Percentiles rank a stretch among this genome's conserved stretches.
Conservation (phyloP, 1,140 invertebrate genomes). For the Hestina assimilis region DNA sequence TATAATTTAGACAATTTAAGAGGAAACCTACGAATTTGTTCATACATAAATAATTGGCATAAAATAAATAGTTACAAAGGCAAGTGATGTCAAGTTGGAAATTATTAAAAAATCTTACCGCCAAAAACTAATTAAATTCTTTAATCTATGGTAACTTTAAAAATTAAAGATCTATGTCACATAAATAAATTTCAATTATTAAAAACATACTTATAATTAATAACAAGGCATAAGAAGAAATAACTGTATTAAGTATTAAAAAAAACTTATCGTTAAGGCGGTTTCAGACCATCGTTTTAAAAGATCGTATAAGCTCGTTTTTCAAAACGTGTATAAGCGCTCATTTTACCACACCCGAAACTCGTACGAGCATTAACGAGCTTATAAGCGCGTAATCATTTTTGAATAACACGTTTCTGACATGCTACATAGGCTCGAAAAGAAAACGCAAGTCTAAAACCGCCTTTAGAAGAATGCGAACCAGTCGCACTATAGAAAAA, state of each 20-base stretch:
- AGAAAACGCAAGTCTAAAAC: no score
- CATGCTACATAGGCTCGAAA: no score
- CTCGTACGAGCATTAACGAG: no score
- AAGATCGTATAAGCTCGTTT: no score
- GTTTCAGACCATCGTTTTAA: no score
- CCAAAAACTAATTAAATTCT: conserved; percentile 41
- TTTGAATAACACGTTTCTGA: no score
- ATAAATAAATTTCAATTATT: conserved; percentile 64
- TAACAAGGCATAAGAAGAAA: conserved; percentile 34
- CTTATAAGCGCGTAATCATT: no score
- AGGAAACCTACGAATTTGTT: conserved; percentile 40
- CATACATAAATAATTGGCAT: conserved; percentile 67
- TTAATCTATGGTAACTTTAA: conserved; percentile 74
- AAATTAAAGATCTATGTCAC: conserved; percentile 59
- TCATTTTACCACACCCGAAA: no score
- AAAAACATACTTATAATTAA: conserved; percentile 44
- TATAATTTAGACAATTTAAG: conserved; percentile 68
- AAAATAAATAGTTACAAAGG: conserved; percentile 69
- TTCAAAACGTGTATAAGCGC: no score
- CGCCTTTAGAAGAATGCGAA: conserved; percentile 50
- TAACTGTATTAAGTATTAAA: conserved; percentile 26
- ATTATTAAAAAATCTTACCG: conserved; percentile 36
- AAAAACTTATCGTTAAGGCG: no score
- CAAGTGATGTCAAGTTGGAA: conserved; percentile 59
- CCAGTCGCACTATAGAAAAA: conserved; percentile 43